Percentiles rank a stretch among this genome's conserved stretches.
Evolutionary conservation across 2,113 vertebrate genomes (phyloP).

Genomic region (Petromus typicus): DNA sequence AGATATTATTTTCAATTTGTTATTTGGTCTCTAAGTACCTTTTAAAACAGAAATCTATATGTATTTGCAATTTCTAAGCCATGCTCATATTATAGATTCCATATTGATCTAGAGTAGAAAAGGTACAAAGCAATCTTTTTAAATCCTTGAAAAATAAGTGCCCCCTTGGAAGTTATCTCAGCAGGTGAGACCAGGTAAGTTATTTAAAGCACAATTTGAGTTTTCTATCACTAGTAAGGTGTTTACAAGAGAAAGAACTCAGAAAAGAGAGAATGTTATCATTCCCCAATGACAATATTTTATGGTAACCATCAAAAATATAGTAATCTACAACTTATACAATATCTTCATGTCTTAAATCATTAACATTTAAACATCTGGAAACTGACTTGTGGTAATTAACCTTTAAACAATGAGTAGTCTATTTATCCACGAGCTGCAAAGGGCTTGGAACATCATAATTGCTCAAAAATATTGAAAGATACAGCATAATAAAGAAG

Average conservation of each 20-base stretch:
- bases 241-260: neutral
- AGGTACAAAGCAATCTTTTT: neutral
- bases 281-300: neutral
- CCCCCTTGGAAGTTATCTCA: neutral
- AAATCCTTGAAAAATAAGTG: constrained; percentile 31
- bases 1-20: constrained; percentile 28
- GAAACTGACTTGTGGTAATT: constrained; percentile 70
- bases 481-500: neutral
- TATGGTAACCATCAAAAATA: constrained; percentile 21
- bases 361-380: constrained; percentile 79
- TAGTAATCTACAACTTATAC: constrained; percentile 23
- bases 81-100: constrained; percentile 9
- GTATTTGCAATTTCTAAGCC: neutral
- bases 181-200: neutral
- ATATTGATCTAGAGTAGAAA: neutral
- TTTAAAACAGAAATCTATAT: constrained; percentile 23
- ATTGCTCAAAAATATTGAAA: constrained; percentile 15
- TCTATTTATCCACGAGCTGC: constrained; percentile 59
- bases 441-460: constrained; percentile 55
- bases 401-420: constrained; percentile 71
- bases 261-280: constrained; percentile 32
- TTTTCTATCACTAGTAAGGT: neutral
- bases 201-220: neutral
- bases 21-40: constrained; percentile 11
- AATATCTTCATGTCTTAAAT: constrained; percentile 65